These are phyloP conservation scores for Rotaria macrura DNA, from an alignment of 2,888 invertebrate species.

Conservation along the genomic window DNA sequence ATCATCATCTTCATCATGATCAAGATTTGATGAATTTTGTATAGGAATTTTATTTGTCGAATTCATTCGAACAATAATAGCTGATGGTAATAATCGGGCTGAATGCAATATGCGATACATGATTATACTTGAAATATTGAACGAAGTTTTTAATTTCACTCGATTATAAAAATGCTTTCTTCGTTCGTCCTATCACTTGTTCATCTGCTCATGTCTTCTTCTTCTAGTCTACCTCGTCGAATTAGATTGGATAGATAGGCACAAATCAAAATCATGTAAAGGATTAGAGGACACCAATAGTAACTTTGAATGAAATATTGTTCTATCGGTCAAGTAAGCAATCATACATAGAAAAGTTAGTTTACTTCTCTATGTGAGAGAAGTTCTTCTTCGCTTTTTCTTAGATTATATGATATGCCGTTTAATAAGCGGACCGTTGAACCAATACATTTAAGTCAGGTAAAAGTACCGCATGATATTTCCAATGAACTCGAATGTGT, in stretches of 20 bases:
- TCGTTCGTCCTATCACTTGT: no score
- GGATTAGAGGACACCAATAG: not conserved
- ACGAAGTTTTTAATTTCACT: no score
- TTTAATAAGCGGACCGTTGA: conserved; percentile 90
- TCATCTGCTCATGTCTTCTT: no score
- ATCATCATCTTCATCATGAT: not conserved
- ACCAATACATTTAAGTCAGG: conserved; percentile 83
- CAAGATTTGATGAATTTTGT: not conserved
- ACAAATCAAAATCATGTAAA: not conserved
- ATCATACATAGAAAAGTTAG: no score
- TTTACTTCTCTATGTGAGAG: not conserved
- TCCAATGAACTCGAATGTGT: conserved; percentile 85
- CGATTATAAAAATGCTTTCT: no score
- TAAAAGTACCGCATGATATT: conserved; percentile 62
- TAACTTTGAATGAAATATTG: not conserved
- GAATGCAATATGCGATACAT: not conserved
- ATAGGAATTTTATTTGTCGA: not conserved
- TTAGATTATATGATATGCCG: conserved; percentile 62
- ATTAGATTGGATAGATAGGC: not conserved
- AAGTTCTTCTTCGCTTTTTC: not conserved
- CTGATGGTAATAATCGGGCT: not conserved
- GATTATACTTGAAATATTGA: not conserved
- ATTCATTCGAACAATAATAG: not conserved
- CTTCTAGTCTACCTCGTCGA: no score
- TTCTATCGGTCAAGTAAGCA: not conserved